phyloP scores from a whole-genome alignment of 2,113 vertebrate species.

The Chrysemys picta region DNA sequence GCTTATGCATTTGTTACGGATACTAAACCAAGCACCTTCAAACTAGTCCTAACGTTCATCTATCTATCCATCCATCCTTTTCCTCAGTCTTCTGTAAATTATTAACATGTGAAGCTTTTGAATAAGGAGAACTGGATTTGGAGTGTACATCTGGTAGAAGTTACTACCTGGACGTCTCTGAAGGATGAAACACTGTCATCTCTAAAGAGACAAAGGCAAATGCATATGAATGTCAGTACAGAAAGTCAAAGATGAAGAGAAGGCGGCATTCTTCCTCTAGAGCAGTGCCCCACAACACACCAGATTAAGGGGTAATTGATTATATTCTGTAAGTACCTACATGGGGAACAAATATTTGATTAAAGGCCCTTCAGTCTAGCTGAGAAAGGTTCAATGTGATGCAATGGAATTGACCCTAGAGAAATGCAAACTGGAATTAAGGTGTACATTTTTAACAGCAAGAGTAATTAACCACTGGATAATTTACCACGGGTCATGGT shows the following conservation, averaged over 20 bases:
- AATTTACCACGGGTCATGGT: neutral
- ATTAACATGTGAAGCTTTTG: neutral
- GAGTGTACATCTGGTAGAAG: neutral
- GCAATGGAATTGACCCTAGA: neutral
- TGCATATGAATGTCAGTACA: accelerated
- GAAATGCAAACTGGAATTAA: neutral
- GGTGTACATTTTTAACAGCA: neutral
- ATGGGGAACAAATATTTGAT: neutral
- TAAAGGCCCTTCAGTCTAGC: neutral
- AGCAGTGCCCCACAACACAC: neutral
- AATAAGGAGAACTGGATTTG: neutral
- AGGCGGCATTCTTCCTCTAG: accelerated
- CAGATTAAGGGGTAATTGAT: neutral
- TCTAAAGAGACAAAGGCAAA: neutral
- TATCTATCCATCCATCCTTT: neutral
- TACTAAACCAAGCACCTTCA: neutral
- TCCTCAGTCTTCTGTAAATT: neutral
- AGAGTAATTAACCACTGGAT: neutral
- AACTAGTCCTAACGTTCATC: accelerated
- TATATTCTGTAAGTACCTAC: neutral
- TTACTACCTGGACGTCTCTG: neutral
- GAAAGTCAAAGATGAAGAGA: accelerated
- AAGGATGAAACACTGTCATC: neutral
- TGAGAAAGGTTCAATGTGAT: neutral
- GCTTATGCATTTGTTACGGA: neutral